These are phyloP conservation scores for Nephila pilipes DNA, from an alignment of 1,140 invertebrate genomes.

Conservation along the genomic window DNA sequence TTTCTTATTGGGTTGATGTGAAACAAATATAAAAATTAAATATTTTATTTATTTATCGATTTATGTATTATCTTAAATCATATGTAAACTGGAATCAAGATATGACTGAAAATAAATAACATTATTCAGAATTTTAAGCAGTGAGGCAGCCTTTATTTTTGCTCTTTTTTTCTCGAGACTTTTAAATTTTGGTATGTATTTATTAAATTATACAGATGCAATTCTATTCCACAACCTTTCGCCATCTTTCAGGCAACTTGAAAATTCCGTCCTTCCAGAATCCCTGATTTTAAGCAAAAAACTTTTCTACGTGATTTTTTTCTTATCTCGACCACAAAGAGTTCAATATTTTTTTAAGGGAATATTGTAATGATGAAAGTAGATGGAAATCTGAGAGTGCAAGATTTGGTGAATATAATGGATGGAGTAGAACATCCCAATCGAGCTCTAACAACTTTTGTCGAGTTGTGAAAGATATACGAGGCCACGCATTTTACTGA, in stretches of 20 bases:
- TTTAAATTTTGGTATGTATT: slow-evolving; percentile 47
- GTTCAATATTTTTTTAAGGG: background rate
- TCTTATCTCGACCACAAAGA: too few relatives aligned
- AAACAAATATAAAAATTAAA: too few relatives aligned
- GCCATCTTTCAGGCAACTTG: background rate
- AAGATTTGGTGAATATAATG: slow-evolving; percentile 82
- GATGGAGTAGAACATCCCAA: slow-evolving; percentile 81
- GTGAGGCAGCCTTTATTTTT: too few relatives aligned
- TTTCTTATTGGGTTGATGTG: too few relatives aligned
- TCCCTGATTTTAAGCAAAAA: background rate
- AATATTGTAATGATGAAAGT: slow-evolving; percentile 78
- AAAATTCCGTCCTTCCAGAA: background rate
- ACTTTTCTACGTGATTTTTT: background rate
- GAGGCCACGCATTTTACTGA: slow-evolving; percentile 78
- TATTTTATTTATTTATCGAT: too few relatives aligned
- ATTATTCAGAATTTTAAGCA: too few relatives aligned
- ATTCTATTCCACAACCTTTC: slow-evolving; percentile 28
- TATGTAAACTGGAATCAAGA: too few relatives aligned
- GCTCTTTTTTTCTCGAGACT: too few relatives aligned
- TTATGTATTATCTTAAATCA: too few relatives aligned
- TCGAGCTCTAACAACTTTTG: slow-evolving; percentile 64
- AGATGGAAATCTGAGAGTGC: slow-evolving; percentile 81
- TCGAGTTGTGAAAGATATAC: slow-evolving; percentile 77
- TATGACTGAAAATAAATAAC: too few relatives aligned
- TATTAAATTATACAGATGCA: slow-evolving; percentile 28